Evolutionary conservation across 2,888 invertebrate genomes (phyloP).

Genomic region (Meloe dianella): DNA sequence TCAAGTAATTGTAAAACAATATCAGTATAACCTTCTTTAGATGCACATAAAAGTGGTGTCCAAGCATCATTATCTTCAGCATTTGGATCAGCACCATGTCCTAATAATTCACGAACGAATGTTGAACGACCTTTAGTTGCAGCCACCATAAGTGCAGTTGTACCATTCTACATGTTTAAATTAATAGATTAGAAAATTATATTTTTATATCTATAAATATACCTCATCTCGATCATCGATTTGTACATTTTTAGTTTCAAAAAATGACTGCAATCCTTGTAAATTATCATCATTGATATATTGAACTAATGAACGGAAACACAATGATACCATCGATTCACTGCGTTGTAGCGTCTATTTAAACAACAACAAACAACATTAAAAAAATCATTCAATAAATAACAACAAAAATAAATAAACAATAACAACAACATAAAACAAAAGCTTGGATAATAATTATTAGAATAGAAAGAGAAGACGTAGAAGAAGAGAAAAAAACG

Average conservation of each 20-base stretch:
- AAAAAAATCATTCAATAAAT: not conserved
- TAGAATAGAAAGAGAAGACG: too few species aligned
- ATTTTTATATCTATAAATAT: too few species aligned
- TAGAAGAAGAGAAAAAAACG: too few species aligned
- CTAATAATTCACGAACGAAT: constrained; percentile 84
- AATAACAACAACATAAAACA: constrained; percentile 1
- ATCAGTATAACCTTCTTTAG: constrained; percentile 85
- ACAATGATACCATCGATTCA: constrained; percentile 91
- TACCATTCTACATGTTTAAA: constrained; percentile 90
- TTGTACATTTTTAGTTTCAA: constrained; percentile 80
- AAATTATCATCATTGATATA: constrained; percentile 83
- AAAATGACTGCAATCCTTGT: constrained; percentile 78
- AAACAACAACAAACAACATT: constrained; percentile 37
- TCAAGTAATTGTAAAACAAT: constrained; percentile 83
- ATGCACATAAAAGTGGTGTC: constrained; percentile 89
- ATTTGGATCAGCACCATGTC: constrained; percentile 91
- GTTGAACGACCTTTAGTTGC: constrained; percentile 82
- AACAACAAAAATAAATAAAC: not conserved
- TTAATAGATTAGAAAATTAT: too few species aligned
- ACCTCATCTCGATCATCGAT: constrained; percentile 91
- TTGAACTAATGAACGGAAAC: constrained; percentile 80
- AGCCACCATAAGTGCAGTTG: constrained; percentile 92
- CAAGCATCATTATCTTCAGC: constrained; percentile 93
- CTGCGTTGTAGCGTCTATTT: constrained; percentile 82
- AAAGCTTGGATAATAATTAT: not conserved